Percentiles rank a stretch among this genome's conserved stretches.
Evolutionary conservation across 2,797 vertebrate genomes (phyloP).

Genomic region (Hippoglossus hippoglossus): DNA sequence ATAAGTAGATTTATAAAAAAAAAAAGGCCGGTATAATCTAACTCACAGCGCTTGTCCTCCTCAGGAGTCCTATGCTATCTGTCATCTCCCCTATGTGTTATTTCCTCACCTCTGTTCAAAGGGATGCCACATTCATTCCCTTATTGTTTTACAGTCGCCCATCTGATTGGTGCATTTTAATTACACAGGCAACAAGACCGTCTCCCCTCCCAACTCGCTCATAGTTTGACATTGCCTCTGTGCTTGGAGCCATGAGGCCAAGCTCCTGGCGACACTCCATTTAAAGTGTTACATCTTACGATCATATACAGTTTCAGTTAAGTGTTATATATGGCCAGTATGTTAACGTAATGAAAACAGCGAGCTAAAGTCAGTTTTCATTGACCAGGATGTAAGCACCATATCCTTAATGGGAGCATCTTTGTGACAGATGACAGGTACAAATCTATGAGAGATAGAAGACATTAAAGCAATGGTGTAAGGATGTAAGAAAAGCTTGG

Average conservation of each 20-base stretch:
- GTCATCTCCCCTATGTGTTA: neutral
- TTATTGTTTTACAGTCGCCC: neutral
- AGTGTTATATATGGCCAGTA: no score
- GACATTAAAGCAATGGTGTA: no score
- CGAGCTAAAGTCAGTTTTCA: no score
- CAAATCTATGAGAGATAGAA: no score
- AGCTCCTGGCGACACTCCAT: neutral
- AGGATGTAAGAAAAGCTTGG: no score
- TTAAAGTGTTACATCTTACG: no score
- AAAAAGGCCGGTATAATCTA: neutral
- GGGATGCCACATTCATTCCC: neutral
- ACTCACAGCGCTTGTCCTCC: neutral
- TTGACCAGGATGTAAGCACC: no score
- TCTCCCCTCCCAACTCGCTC: neutral
- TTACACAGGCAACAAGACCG: neutral
- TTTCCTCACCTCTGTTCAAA: constrained; percentile 1
- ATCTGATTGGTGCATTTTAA: constrained; percentile 13
- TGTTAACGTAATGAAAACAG: no score
- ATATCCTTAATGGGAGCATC: no score
- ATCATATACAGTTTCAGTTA: no score
- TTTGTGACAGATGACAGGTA: no score
- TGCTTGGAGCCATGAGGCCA: neutral
- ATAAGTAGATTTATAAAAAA: neutral
- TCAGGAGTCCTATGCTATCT: neutral
- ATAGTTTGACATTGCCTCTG: neutral